A percentile compares a stretch with the other conserved stretches of the same genome.
phyloP scores from a whole-genome alignment of 2,888 invertebrate species.

The Julus scandinavius region DNA sequence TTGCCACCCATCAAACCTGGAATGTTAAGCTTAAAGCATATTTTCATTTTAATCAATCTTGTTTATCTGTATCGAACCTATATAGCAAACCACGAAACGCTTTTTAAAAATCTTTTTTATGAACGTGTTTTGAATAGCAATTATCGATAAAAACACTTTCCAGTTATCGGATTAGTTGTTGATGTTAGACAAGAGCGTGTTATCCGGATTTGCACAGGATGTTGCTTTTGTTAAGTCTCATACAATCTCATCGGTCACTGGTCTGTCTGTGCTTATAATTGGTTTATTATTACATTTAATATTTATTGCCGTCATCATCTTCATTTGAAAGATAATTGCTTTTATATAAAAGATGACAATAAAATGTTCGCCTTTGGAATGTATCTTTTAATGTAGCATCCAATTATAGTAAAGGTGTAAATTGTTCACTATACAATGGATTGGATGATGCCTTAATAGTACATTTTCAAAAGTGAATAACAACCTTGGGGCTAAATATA shows the following conservation, averaged over 20 bases:
- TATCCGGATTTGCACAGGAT: conserved; percentile 8
- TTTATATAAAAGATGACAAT: conserved; percentile 4
- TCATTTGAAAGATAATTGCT: background rate
- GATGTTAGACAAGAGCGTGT: background rate
- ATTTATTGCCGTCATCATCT: background rate
- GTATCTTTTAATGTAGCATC: background rate
- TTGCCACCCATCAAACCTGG: background rate
- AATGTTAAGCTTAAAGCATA: background rate
- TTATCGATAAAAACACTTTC: background rate
- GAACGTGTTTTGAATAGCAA: background rate
- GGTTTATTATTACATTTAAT: background rate
- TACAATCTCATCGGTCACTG: background rate
- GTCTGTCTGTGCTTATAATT: background rate
- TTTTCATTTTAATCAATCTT: background rate
- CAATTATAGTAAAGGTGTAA: background rate
- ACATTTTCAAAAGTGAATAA: background rate
- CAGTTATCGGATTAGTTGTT: background rate
- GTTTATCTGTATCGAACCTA: background rate
- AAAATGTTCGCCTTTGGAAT: background rate
- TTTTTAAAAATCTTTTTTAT: background rate
- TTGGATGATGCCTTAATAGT: background rate
- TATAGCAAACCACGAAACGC: background rate
- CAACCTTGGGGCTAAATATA: background rate
- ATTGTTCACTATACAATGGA: background rate
- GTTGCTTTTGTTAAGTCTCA: background rate